Evolutionary conservation across 1,140 invertebrate genomes (phyloP).

Genomic region (Coenobita brevimanus): DNA sequence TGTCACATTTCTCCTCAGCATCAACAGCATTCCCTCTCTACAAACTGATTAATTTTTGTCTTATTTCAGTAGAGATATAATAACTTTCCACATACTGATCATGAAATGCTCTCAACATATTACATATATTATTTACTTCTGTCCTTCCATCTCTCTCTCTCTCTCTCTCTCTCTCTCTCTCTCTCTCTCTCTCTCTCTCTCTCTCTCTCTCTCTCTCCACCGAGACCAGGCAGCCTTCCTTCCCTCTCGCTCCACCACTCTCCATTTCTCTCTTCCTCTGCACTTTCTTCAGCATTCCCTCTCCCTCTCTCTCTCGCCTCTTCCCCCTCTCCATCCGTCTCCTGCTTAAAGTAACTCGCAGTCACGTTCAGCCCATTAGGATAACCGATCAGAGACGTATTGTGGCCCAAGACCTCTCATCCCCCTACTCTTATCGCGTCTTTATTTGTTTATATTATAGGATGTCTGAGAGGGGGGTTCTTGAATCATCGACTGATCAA

Average conservation of each 20-base stretch:
- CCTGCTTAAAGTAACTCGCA: constrained; percentile 39
- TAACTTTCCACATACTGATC: too few species aligned
- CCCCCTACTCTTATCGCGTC: constrained; percentile 32
- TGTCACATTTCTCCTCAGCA: too few species aligned
- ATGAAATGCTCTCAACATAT: too few species aligned
- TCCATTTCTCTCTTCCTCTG: neutral
- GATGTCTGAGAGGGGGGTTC: constrained; percentile 27
- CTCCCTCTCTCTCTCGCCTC: too few species aligned
- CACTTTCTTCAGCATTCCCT: neutral
- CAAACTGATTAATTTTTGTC: too few species aligned
- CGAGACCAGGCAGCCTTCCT: neutral
- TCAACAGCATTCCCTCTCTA: too few species aligned
- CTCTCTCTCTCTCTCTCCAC: neutral
- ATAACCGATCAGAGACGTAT: constrained; percentile 42
- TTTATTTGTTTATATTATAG: constrained; percentile 63
- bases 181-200: constrained; percentile 8
- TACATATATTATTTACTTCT: too few species aligned
- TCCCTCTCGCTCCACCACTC: neutral
- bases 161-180: constrained; percentile 36
- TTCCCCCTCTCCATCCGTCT: constrained; percentile 25
- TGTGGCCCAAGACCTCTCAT: constrained; percentile 29
- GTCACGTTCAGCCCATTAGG: constrained; percentile 56
- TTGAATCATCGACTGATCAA: constrained; percentile 52
- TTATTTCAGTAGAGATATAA: too few species aligned
- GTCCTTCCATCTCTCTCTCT: too few species aligned